phyloP scores from a whole-genome alignment of 2,797 vertebrate genomes.

The Muscicapa comitata region DNA sequence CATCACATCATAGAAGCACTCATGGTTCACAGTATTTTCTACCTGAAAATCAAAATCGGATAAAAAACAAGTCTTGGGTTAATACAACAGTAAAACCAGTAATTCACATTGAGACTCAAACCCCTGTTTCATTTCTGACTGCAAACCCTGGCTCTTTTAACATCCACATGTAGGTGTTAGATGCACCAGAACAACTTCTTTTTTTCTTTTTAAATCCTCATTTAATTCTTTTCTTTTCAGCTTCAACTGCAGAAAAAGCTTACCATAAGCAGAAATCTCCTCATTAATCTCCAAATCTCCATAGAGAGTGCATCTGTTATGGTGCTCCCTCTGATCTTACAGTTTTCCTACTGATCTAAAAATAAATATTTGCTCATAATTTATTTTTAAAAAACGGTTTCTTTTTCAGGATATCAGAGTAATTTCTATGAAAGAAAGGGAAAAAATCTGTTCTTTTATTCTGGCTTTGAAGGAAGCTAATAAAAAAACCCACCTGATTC shows the following conservation, averaged over 20 bases:
- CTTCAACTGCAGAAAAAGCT: neutral
- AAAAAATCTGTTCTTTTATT: neutral
- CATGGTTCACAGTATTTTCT: neutral
- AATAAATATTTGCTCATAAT: neutral
- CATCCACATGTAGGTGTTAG: neutral
- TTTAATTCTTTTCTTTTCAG: conserved; percentile 20
- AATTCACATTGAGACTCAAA: neutral
- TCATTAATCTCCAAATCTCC: conserved; percentile 22
- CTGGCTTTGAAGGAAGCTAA: neutral
- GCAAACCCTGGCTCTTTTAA: neutral
- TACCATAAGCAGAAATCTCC: conserved; percentile 11
- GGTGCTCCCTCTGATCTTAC: neutral
- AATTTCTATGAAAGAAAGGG: neutral
- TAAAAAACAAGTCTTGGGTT: neutral
- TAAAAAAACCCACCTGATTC: neutral
- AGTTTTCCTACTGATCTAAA: conserved; percentile 17
- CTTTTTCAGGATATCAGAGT: conserved; percentile 14
- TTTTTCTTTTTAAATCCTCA: neutral
- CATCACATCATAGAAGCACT: fast-evolving
- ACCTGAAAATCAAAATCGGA: neutral
- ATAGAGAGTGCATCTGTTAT: conserved; percentile 3
- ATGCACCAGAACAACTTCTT: neutral
- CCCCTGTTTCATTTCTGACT: neutral
- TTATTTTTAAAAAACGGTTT: neutral
- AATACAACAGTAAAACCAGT: neutral